Percentiles rank a stretch among this genome's conserved stretches.
Conservation (phyloP, 2,888 invertebrate genomes). For the Crossocerus cetratus region DNA sequence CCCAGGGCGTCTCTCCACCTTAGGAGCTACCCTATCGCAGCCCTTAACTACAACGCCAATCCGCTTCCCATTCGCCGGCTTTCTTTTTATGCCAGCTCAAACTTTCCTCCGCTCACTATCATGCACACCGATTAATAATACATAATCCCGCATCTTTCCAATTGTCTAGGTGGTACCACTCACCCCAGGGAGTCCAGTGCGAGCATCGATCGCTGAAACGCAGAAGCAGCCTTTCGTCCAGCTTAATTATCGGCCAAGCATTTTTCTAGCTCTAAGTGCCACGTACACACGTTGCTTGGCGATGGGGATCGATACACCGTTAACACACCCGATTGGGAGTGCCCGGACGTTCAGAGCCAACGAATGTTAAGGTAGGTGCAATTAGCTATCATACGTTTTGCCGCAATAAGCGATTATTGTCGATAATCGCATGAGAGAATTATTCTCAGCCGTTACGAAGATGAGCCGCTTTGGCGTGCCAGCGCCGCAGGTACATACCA, state of each 20-base stretch:
- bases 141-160: too few species aligned
- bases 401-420: not conserved
- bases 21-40: slow-evolving; percentile 42
- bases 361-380: not conserved
- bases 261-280: too few species aligned
- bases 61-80: slow-evolving; percentile 23
- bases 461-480: not conserved
- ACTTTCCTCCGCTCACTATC: slow-evolving; percentile 14
- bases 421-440: slow-evolving; percentile 1
- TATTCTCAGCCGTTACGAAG: not conserved
- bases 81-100: slow-evolving; percentile 13
- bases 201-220: too few species aligned
- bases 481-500: not conserved
- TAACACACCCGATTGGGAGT: not conserved
- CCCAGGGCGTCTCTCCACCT: slow-evolving; percentile 26
- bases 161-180: too few species aligned
- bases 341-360: not conserved
- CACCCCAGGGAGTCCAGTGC: too few species aligned
- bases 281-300: not conserved
- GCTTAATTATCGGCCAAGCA: too few species aligned
- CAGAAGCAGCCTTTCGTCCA: too few species aligned
- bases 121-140: slow-evolving; percentile 27
- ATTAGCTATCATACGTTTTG: not conserved
- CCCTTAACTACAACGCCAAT: slow-evolving; percentile 46
- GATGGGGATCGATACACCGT: not conserved